A percentile compares a stretch with the other conserved stretches of the same genome.
Evolutionary conservation across 2,113 vertebrate species (phyloP).

Genomic region (Phyllostomus hastatus): DNA sequence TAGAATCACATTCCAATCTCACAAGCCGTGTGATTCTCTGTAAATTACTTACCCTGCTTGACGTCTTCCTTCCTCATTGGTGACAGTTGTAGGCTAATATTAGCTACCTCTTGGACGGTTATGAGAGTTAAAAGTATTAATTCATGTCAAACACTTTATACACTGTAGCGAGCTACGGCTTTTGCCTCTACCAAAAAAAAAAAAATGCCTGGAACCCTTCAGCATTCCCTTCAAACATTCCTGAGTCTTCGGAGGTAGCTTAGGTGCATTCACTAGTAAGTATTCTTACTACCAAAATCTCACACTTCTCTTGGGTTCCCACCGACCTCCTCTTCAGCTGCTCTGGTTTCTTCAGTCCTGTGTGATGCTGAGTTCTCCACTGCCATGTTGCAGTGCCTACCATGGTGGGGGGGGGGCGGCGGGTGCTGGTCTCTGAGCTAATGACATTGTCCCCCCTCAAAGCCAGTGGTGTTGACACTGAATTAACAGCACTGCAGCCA

Average conservation of each 20-base stretch:
- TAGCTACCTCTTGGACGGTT: neutral
- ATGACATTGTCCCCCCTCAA: neutral
- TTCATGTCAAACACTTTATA: neutral
- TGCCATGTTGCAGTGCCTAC: neutral
- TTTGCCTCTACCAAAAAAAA: neutral
- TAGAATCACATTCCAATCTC: neutral
- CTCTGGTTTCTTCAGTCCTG: neutral
- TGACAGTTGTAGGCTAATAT: neutral
- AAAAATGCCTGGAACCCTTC: neutral
- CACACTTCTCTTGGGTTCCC: neutral
- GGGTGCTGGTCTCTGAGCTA: neutral
- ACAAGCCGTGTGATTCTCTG: neutral
- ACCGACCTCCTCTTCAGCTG: neutral
- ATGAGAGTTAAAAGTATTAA: neutral
- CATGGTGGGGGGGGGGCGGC: neutral
- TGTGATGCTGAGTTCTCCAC: neutral
- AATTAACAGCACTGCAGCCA: neutral
- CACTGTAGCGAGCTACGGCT: neutral
- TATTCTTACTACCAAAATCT: neutral
- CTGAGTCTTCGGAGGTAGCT: neutral
- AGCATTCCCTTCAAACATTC: neutral
- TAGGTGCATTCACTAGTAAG: neutral
- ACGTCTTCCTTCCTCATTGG: neutral
- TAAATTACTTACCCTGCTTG: neutral
- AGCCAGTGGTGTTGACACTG: neutral